Conservation (phyloP, 2,113 vertebrate species). For the Oenanthe oenanthe region DNA sequence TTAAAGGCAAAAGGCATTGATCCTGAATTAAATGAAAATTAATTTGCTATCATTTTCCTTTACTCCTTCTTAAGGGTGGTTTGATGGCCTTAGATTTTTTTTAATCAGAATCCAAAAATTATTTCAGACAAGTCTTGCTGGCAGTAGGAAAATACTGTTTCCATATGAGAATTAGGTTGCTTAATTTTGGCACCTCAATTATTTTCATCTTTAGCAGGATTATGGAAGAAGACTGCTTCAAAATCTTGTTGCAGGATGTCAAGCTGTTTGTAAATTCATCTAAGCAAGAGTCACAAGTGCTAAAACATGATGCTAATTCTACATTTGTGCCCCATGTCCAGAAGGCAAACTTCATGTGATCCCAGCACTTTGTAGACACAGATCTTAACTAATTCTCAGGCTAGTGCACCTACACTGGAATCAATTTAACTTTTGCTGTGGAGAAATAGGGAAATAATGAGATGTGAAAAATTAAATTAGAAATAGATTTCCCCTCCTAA, state of each 20-base stretch:
- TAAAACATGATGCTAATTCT: background rate
- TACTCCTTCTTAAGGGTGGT: background rate
- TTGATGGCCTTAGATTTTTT: background rate
- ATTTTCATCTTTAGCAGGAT: background rate
- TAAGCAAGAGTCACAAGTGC: background rate
- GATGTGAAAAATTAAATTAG: background rate
- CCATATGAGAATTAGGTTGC: background rate
- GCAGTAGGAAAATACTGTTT: background rate
- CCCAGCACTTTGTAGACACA: background rate
- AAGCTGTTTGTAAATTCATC: background rate
- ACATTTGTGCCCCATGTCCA: background rate
- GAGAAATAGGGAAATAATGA: background rate
- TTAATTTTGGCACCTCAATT: background rate
- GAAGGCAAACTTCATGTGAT: background rate
- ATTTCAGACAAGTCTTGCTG: background rate
- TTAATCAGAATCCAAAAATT: background rate
- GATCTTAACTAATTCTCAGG: background rate
- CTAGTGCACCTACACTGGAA: background rate
- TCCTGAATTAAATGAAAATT: slow-evolving; percentile 16
- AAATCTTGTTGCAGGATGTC: background rate
- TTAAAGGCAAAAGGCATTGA: slow-evolving; percentile 6
- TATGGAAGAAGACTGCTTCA: background rate
- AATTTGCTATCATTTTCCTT: background rate
- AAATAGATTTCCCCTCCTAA: background rate
- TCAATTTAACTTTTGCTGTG: background rate